phyloP scores from a whole-genome alignment of 2,888 invertebrate species.

The Helobdella robusta region DNA sequence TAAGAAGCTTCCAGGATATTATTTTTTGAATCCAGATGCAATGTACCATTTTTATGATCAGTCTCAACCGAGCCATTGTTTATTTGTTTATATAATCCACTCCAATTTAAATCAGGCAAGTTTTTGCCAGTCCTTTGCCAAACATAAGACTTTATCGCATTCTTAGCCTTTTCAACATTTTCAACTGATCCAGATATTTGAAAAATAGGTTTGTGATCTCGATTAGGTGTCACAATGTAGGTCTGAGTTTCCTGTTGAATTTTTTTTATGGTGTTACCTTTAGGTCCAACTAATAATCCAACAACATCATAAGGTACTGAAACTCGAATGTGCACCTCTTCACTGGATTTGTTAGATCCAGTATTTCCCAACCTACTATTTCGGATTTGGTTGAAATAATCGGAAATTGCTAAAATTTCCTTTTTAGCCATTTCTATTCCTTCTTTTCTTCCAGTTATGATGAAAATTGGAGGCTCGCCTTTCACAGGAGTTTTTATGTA shows the following conservation, averaged over 20 bases:
- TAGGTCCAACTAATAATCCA: constrained; percentile 95
- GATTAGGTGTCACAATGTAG: constrained; percentile 93
- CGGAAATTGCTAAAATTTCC: constrained; percentile 92
- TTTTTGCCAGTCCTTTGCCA: constrained; percentile 72
- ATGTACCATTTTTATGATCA: too few relatives aligned
- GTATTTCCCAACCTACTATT: constrained; percentile 36
- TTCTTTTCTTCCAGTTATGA: constrained; percentile 94
- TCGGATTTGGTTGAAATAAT: constrained; percentile 90
- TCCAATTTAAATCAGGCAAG: constrained; percentile 16
- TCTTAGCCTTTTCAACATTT: constrained; percentile 86
- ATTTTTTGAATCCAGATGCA: too few relatives aligned
- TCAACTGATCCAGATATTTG: constrained; percentile 94
- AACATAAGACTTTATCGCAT: constrained; percentile 95
- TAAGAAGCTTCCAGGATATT: too few relatives aligned
- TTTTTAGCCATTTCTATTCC: constrained; percentile 92
- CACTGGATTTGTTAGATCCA: constrained; percentile 49
- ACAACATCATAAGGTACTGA: constrained; percentile 97
- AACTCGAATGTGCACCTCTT: constrained; percentile 83
- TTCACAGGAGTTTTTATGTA: constrained; percentile 97
- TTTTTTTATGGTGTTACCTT: constrained; percentile 96
- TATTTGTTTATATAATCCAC: constrained; percentile 3
- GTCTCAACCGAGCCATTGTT: too few relatives aligned
- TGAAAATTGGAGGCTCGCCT: constrained; percentile 96
- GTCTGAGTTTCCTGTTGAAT: constrained; percentile 98
- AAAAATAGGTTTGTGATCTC: constrained; percentile 97